Evolutionary conservation across 2,888 invertebrate genomes (phyloP), one percentile per base, ranked within the genome.

Genomic region (Amblyjoppa proteus): DNA sequence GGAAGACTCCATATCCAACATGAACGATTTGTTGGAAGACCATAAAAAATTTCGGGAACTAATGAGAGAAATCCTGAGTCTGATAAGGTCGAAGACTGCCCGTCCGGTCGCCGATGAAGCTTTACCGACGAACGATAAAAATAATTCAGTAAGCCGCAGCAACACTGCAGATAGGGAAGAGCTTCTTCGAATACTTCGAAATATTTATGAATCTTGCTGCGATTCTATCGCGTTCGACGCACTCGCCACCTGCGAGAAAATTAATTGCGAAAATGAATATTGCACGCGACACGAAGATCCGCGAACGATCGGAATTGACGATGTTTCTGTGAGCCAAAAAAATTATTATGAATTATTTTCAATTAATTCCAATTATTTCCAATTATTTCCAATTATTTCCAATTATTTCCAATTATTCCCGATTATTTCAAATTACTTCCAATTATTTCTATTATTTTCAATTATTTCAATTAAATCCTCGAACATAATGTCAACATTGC

Each of bases 151-250:
- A 70, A 75, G 0, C 11, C 2, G 25, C 53, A 53, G 64, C 5
- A 45, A 71, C 61, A 25, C 34, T n/a, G 2, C 56, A 4, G 49
- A 70, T 16, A 51, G 78, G 16, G 16, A 13, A 34, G 13, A 77
- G 58, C 51, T 74, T 16, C 11, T 64, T n/a, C 16, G 11, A 51
- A 53, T 75, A 81, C 61, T 81, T 1, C 56, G 11, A 28, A 51
- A 25, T 4, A n/a, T 84, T 53, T 81, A 85, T 25, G 78, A 82
- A 71, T 66, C 74, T 61, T 85, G 85, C 49, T 75, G 78, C 58
- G 16, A 56, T 31, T 78, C 78, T 20, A 53, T 34, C 6, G 6
- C 53, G 3, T 0, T 53, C 9, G 31, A 71, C 66, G 53, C 41
- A 38, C 7, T 13, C 1, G 38, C 75, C 2, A 51, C 28, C 7